Evolutionary conservation across 2,113 vertebrate genomes (phyloP).

Genomic region (Saccopteryx bilineata): DNA sequence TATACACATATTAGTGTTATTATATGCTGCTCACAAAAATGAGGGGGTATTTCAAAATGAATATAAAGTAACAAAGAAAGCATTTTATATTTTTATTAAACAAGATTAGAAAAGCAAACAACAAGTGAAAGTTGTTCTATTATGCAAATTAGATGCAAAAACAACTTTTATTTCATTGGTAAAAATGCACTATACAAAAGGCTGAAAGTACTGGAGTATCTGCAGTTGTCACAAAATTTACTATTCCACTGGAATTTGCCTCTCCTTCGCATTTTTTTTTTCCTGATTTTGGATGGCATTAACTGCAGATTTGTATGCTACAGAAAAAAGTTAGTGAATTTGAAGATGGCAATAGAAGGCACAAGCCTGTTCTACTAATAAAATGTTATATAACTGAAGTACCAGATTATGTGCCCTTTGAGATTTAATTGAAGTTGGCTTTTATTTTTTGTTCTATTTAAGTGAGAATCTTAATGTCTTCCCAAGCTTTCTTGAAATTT

Average conservation of each 20-base stretch:
- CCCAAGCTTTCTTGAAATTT: background rate
- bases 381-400: background rate
- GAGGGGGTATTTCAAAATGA: too few relatives aligned
- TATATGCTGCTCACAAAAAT: too few relatives aligned
- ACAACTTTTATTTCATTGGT: too few relatives aligned
- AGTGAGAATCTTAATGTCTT: slow-evolving; percentile 3
- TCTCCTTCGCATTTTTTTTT: background rate
- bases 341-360: background rate
- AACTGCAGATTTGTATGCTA: background rate
- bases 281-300: slow-evolving; percentile 23
- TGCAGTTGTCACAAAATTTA: background rate
- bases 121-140: too few relatives aligned
- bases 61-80: too few relatives aligned
- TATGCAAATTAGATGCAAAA: too few relatives aligned
- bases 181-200: too few relatives aligned
- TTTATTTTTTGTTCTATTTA: background rate
- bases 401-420: background rate
- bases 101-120: too few relatives aligned
- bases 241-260: background rate
- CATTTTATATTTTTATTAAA: too few relatives aligned
- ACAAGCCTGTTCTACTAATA: background rate
- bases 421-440: background rate
- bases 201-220: too few relatives aligned
- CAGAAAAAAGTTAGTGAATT: slow-evolving; percentile 20
- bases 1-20: background rate